A percentile compares a stretch with the other conserved stretches of the same genome.
Conservation (phyloP, 2,888 invertebrate species). For the Neocrepidodera transversa region DNA sequence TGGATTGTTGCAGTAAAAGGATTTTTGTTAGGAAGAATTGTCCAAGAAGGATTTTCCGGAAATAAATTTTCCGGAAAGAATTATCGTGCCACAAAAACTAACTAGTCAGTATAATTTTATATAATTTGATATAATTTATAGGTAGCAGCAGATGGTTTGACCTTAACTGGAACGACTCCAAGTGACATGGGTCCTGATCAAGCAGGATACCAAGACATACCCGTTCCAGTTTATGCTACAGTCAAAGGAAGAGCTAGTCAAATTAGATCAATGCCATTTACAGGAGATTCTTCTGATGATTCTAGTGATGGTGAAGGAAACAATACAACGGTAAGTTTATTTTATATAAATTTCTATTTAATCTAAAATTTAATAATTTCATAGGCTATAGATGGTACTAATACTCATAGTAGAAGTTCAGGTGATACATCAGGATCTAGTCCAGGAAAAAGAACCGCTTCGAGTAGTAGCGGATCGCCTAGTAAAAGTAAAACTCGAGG, state of each 20-base stretch:
- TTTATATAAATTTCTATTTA: too few relatives aligned
- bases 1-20: too few relatives aligned
- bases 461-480: constrained; percentile 79
- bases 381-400: constrained; percentile 58
- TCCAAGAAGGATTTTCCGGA: too few relatives aligned
- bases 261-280: constrained; percentile 94
- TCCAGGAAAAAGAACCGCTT: constrained; percentile 75
- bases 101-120: too few relatives aligned
- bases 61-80: too few relatives aligned
- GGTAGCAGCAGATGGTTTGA: constrained; percentile 67
- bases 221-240: constrained; percentile 94
- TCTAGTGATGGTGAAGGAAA: constrained; percentile 89
- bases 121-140: too few relatives aligned
- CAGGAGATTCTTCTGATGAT: constrained; percentile 93
- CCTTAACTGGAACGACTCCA: constrained; percentile 57
- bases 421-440: constrained; percentile 86
- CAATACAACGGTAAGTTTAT: constrained; percentile 57
- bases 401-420: constrained; percentile 84
- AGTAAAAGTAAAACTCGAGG: constrained; percentile 83
- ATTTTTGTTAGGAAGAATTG: too few relatives aligned
- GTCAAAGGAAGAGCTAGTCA: constrained; percentile 96
- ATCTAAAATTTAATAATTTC: constrained; percentile 10
- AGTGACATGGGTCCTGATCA: constrained; percentile 60
- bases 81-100: too few relatives aligned
- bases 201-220: constrained; percentile 88